phyloP scores from a whole-genome alignment of 2,113 vertebrate genomes.

The Nicator chloris region DNA sequence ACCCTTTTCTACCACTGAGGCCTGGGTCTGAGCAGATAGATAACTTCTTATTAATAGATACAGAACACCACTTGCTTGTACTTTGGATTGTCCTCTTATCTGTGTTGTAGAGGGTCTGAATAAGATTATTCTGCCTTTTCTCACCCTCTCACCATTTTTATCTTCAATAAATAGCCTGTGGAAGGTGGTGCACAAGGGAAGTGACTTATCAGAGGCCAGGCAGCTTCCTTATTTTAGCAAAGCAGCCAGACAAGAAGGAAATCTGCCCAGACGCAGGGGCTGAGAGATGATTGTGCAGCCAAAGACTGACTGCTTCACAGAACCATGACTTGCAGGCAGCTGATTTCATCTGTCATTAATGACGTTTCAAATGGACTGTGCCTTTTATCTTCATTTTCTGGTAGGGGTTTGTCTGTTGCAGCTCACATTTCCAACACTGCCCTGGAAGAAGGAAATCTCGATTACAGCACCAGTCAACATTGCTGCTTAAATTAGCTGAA shows the following conservation, averaged over 20 bases:
- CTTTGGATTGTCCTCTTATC: neutral
- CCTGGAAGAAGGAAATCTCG: neutral
- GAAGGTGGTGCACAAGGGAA: neutral
- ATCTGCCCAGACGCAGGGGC: neutral
- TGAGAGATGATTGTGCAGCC: constrained; percentile 3
- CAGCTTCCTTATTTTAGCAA: constrained; percentile 42
- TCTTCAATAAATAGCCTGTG: neutral
- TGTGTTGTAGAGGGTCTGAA: neutral
- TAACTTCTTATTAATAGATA: neutral
- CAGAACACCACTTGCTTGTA: neutral
- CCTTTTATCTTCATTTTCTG: neutral
- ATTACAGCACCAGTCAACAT: neutral
- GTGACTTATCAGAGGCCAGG: neutral
- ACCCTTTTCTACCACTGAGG: neutral
- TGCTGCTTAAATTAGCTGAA: neutral
- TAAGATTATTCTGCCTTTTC: constrained; percentile 8
- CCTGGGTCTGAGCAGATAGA: neutral
- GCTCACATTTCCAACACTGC: neutral
- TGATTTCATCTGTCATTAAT: constrained; percentile 18
- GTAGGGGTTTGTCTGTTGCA: neutral
- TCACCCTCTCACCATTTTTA: neutral
- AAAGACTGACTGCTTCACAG: constrained; percentile 31
- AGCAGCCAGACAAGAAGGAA: constrained; percentile 50
- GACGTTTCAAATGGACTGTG: neutral
- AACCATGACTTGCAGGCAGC: neutral